Conservation (phyloP, 2,113 vertebrate species). For the Brevimyrus niger region DNA sequence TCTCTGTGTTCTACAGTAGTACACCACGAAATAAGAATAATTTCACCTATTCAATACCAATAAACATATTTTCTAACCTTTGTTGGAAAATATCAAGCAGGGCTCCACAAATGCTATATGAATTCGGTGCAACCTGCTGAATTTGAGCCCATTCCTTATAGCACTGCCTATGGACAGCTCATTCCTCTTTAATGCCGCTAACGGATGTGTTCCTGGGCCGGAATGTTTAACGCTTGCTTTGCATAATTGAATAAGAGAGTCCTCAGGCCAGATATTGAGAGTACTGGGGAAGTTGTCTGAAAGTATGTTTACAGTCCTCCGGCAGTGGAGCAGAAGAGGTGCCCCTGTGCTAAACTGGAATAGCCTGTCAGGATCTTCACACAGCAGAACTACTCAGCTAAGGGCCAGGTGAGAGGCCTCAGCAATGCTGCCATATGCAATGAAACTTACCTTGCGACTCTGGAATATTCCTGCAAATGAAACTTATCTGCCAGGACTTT, state of each 20-base stretch:
- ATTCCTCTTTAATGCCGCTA: slow-evolving; percentile 35
- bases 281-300: slow-evolving; percentile 18
- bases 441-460: neutral
- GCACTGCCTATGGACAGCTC: slow-evolving; percentile 25
- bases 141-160: neutral
- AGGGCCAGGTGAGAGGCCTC: neutral
- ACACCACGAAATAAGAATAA: neutral
- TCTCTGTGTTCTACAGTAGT: neutral
- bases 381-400: slow-evolving; percentile 19
- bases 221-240: slow-evolving; percentile 32
- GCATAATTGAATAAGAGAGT: slow-evolving; percentile 29
- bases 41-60: neutral
- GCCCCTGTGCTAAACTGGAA: slow-evolving; percentile 22
- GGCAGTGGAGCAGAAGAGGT: neutral
- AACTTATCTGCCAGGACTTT: neutral
- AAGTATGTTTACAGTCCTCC: slow-evolving; percentile 29
- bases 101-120: neutral
- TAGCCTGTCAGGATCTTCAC: slow-evolving; percentile 23
- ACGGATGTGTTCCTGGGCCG: slow-evolving; percentile 21
- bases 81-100: neutral
- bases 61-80: neutral
- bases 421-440: neutral
- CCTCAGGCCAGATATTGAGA: slow-evolving; percentile 4
- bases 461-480: neutral
- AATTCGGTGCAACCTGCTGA: neutral